phyloP scores from a whole-genome alignment of 2,113 vertebrate species.

The Ophthalmolycus amberensis region DNA sequence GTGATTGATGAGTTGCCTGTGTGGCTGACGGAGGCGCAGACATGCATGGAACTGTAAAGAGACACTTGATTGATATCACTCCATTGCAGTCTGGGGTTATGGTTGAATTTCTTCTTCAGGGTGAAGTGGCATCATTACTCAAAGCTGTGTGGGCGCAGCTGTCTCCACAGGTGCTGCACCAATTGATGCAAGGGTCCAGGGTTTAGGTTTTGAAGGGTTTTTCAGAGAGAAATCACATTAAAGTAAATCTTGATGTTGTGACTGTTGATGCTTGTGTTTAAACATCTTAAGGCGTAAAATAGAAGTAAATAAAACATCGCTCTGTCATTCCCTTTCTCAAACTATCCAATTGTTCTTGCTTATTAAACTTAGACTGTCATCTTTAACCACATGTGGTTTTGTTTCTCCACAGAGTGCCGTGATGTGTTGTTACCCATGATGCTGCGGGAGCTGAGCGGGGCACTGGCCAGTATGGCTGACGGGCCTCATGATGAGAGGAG shows the following conservation, averaged over 20 bases:
- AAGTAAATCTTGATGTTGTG: conserved; percentile 24
- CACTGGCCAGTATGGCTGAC: conserved; percentile 84
- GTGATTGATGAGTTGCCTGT: conserved; percentile 63
- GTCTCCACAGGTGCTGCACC: conserved; percentile 42
- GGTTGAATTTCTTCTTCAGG: conserved; percentile 51
- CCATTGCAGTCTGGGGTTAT: conserved; percentile 28
- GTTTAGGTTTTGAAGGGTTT: conserved; percentile 20
- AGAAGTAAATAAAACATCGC: not conserved
- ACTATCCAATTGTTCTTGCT: not conserved
- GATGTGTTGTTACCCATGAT: conserved; percentile 96
- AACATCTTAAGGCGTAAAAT: conserved; percentile 3
- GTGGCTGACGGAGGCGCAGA: conserved; percentile 44
- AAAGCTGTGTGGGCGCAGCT: conserved; percentile 38
- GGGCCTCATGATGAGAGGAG: conserved; percentile 85
- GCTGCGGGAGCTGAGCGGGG: conserved; percentile 90
- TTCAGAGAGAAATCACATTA: conserved; percentile 8
- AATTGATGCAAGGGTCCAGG: conserved; percentile 23
- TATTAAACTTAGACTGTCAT: not conserved
- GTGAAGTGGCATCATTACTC: conserved; percentile 59
- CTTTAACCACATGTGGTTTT: conserved; percentile 11
- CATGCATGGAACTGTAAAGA: conserved; percentile 51
- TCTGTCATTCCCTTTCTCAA: not conserved
- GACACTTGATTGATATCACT: conserved; percentile 61
- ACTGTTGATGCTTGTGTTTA: conserved; percentile 13
- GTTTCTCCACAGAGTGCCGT: conserved; percentile 88